phyloP scores from a whole-genome alignment of 2,797 vertebrate genomes.

The Pseudochromis fuscus region DNA sequence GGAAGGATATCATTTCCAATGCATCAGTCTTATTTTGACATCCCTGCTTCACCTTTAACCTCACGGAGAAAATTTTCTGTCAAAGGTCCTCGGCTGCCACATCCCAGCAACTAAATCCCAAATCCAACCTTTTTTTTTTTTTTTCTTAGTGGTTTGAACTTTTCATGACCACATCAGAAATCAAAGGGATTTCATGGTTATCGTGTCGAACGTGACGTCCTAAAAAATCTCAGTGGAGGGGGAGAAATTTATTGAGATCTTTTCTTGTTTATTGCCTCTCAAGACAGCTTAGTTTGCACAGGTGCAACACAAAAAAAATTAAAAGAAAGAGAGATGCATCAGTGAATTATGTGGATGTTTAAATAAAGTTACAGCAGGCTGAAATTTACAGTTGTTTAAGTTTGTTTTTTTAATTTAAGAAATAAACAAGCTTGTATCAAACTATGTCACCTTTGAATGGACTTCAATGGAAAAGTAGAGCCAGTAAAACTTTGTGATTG shows the following conservation, averaged over 20 bases:
- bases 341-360: background rate
- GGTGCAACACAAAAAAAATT: slow-evolving; percentile 60
- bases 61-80: slow-evolving; percentile 67
- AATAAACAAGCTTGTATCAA: too few relatives aligned
- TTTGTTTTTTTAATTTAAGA: too few relatives aligned
- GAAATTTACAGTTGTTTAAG: too few relatives aligned
- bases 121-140: slow-evolving; percentile 64
- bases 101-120: slow-evolving; percentile 76
- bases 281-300: slow-evolving; percentile 57
- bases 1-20: slow-evolving; percentile 51
- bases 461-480: too few relatives aligned
- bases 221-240: slow-evolving; percentile 51
- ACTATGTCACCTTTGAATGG: too few relatives aligned
- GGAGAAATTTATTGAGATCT: slow-evolving; percentile 60
- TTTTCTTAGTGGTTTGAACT: slow-evolving; percentile 78
- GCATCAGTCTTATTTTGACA: slow-evolving; percentile 83
- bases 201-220: slow-evolving; percentile 77
- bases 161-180: slow-evolving; percentile 81
- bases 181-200: slow-evolving; percentile 83
- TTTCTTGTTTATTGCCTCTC: slow-evolving; percentile 68
- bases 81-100: slow-evolving; percentile 67
- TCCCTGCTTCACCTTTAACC: slow-evolving; percentile 77
- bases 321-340: background rate
- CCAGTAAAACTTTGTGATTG: too few relatives aligned
- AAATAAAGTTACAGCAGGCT: too few relatives aligned